Evolutionary conservation across 2,888 invertebrate genomes (phyloP), one percentile per base, ranked within the genome.

Genomic region (Drosophila cognata): DNA sequence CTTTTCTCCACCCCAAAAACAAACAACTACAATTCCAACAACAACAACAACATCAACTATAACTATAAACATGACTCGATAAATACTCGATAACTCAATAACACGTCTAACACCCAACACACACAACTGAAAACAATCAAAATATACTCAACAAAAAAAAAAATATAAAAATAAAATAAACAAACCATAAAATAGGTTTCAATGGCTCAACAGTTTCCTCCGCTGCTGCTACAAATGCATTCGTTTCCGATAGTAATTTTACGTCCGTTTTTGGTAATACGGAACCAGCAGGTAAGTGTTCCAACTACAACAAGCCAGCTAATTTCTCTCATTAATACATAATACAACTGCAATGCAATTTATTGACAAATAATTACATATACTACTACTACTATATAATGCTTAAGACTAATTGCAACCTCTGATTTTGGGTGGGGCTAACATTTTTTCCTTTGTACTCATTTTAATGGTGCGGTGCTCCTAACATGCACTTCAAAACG

Each of bases 211-310:
- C 91, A 90, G 85, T 89, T 81, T 88, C 92, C 72, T 91, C 92
- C 72, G 94, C 94, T 93, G 92, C 90, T 77, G 92, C 87, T 55
- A 89, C 92, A 81, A 94, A 94, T 93, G 94, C 95, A 89, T 97
- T 97, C 94, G 97, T 97, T 92, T 96, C 97, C 92, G 97, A 97
- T 93, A 97, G 96, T 94, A 96, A 96, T 94, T 97, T 97, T 94
- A 96, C 96, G 91, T 96, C 97, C 91, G 97, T 97, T 89, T 98
- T 98, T 94, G 97, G 97, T 93, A 95, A 95, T 94, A 94, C 95
- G 91, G 96, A 96, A 93, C 94, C 95, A 84, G 93, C 94, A 94
- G 95, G 95, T 95, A 95, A 95, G 95, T 93, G 95, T 93, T 62
- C 35, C 71, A 65, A 70, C 53, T 50, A 35, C 13, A 57, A 60